Percentiles rank a stretch among this genome's conserved stretches.
phyloP scores from a whole-genome alignment of 2,888 invertebrate genomes.

The Zygogramma bicolorata region DNA sequence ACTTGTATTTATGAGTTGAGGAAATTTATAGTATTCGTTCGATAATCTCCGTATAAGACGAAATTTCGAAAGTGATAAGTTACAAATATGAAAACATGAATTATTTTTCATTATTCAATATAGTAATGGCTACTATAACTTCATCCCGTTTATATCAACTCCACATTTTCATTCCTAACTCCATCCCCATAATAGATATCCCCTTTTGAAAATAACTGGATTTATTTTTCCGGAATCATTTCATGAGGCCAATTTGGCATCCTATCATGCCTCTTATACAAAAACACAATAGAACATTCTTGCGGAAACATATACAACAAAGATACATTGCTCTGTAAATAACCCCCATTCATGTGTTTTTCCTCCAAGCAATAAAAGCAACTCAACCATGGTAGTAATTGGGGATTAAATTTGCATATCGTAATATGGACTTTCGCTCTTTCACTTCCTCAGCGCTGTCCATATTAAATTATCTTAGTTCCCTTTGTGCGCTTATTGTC shows the following conservation, averaged over 20 bases:
- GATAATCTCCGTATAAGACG: too few relatives aligned
- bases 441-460: constrained; percentile 27
- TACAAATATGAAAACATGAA: too few relatives aligned
- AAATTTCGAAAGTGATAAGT: too few relatives aligned
- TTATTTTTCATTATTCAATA: too few relatives aligned
- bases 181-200: too few relatives aligned
- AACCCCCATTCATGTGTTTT: constrained; percentile 45
- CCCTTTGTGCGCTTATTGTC: constrained; percentile 26
- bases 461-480: constrained; percentile 38
- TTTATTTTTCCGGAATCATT: background rate
- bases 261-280: background rate
- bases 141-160: too few relatives aligned
- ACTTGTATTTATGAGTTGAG: too few relatives aligned
- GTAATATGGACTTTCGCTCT: constrained; percentile 45
- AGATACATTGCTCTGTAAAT: constrained; percentile 44
- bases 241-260: background rate
- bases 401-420: constrained; percentile 54
- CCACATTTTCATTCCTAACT: too few relatives aligned
- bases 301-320: constrained; percentile 7
- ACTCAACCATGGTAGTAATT: constrained; percentile 51
- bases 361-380: constrained; percentile 48
- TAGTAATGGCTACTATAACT: too few relatives aligned
- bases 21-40: too few relatives aligned
- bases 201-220: too few relatives aligned
- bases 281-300: constrained; percentile 14